Evolutionary conservation across 1,140 invertebrate genomes (phyloP).

Genomic region (Tetramorium simillimum): DNA sequence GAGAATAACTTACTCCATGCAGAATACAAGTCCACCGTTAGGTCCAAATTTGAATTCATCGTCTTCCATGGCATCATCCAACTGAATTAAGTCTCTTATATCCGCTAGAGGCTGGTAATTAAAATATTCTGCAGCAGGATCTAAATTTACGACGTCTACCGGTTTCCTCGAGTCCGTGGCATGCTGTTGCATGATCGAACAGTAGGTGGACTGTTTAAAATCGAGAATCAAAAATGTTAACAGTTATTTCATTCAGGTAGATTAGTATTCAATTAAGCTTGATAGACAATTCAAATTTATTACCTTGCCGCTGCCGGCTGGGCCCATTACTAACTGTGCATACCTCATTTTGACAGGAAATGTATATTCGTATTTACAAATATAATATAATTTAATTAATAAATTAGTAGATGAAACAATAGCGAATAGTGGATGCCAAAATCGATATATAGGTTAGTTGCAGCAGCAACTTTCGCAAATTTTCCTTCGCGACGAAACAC

Average conservation of each 20-base stretch:
- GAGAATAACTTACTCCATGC: slow-evolving; percentile 93
- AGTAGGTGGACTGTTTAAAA: slow-evolving; percentile 95
- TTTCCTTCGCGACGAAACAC: too few species aligned
- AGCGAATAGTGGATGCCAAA: too few species aligned
- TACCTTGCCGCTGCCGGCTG: slow-evolving; percentile 98
- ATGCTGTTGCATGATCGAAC: slow-evolving; percentile 94
- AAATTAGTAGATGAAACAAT: too few species aligned
- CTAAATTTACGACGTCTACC: slow-evolving; percentile 97
- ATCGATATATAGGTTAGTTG: too few species aligned
- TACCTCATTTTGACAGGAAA: slow-evolving; percentile 89
- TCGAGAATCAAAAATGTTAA: slow-evolving; percentile 29
- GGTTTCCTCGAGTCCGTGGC: slow-evolving; percentile 90
- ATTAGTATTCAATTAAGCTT: slow-evolving; percentile 2
- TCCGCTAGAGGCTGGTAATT: slow-evolving; percentile 95
- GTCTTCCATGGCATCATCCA: slow-evolving; percentile 99
- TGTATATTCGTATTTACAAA: neutral
- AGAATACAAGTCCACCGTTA: slow-evolving; percentile 98
- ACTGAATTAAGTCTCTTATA: slow-evolving; percentile 96
- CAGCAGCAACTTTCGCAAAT: too few species aligned
- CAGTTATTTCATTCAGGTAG: neutral
- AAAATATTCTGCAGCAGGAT: slow-evolving; percentile 99
- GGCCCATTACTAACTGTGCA: slow-evolving; percentile 97
- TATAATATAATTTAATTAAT: neutral
- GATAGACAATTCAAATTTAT: slow-evolving; percentile 14
- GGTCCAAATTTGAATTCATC: slow-evolving; percentile 97